Evolutionary conservation across 2,888 invertebrate genomes (phyloP), one percentile per base, ranked within the genome.

Genomic region (Marasmarcha lunaedactyla): DNA sequence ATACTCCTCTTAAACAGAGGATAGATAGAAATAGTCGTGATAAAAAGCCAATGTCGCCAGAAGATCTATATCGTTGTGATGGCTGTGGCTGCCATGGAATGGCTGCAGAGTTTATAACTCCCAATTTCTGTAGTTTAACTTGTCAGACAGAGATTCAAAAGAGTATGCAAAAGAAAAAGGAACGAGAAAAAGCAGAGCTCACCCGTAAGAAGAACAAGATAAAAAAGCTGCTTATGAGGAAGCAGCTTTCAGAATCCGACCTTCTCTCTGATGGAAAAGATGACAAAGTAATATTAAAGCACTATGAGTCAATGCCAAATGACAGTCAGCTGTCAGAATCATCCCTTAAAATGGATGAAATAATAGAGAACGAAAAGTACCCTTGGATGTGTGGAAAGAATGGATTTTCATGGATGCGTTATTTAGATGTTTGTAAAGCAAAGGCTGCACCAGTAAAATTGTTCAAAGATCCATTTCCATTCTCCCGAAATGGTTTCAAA

Each of bases 11-110:
- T 49, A 83, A 65, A 53, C 79, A 59, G 54, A 71, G 63, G 44
- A 57, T 52, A 42, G 83, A 63, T 33, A 57, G 56, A 13, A 57
- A 51, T 38, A 57, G 48, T 13, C 67, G 63, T 12, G 71, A 84
- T 41, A 87, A 87, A 48, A 85, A 85, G 38, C 73, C 87, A 0
- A 77, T 77, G 10, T 85, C 86, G n/a, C 83, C 85, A 0, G 90
- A 92, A 55, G 91, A 92, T 34, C 85, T 94, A 50, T 90, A 89
- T 56, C 86, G 90, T 38, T 96, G 96, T 60, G 87, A 90, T 44
- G 90, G 90, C 34, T 96, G 96, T 66, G 93, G 93, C 3, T 92
- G 92, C 59, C 93, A 92, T 62, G 95, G 95, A 9, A 86, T 93
- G 62, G 88, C 89, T 1, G 88, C 90, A 0, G 95, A 95, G 59